Evolutionary conservation across 2,797 vertebrate species (phyloP).

Genomic region (Megaceryle alcyon): DNA sequence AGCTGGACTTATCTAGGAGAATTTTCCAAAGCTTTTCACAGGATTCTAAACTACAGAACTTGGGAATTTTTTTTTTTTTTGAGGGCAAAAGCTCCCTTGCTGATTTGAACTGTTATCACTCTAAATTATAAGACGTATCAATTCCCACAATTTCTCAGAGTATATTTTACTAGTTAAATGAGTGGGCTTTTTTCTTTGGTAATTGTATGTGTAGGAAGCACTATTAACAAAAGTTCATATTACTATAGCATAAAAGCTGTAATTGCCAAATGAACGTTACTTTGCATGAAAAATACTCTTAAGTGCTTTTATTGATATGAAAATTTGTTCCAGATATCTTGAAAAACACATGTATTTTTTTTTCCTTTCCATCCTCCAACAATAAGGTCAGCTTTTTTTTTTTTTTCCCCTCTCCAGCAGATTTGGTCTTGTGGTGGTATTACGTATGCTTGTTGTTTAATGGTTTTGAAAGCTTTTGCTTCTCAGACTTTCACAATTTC

Average conservation of each 20-base stretch:
- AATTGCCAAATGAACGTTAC: conserved; percentile 48
- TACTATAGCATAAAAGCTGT: conserved; percentile 17
- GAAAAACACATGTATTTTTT: not conserved
- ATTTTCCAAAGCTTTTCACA: not conserved
- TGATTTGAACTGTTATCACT: conserved; percentile 43
- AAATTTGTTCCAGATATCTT: conserved; percentile 25
- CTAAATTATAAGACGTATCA: conserved; percentile 33
- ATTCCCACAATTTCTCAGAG: conserved; percentile 37
- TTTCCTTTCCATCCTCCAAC: conserved; percentile 7
- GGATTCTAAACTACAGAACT: conserved; percentile 18
- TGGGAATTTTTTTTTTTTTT: not conserved
- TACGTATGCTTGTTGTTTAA: not conserved
- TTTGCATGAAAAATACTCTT: conserved; percentile 30
- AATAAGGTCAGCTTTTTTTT: not conserved
- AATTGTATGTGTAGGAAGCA: conserved; percentile 46
- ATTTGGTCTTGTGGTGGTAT: not conserved
- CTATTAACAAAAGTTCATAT: conserved; percentile 38
- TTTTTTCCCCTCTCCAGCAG: not conserved
- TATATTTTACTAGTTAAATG: conserved; percentile 41
- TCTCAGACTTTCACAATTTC: not conserved
- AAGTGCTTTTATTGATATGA: conserved; percentile 48
- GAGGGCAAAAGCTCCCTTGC: not conserved
- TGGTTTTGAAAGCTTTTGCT: not conserved
- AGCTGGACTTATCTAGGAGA: not conserved
- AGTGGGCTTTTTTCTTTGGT: not conserved